Conservation (phyloP, 2,888 invertebrate genomes). For the Molanna angustata region DNA sequence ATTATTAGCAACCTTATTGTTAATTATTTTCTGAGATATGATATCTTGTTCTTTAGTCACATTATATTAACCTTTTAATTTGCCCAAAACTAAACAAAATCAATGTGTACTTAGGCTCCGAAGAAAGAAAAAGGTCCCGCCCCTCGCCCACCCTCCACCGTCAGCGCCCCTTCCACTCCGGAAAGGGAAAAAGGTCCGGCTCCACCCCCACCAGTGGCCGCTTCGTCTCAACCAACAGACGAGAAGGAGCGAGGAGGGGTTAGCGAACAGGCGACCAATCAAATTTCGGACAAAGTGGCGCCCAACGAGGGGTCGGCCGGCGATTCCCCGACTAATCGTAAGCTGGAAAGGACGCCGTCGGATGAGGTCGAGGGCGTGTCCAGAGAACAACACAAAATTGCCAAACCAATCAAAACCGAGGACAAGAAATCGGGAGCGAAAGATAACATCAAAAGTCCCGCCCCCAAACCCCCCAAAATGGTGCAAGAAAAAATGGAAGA, state of each 20-base stretch:
- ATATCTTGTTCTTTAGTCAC: too few species aligned
- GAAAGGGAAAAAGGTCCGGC: constrained; percentile 33
- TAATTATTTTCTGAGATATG: too few species aligned
- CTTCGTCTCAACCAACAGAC: constrained; percentile 26
- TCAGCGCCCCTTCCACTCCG: constrained; percentile 41
- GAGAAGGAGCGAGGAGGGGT: too few species aligned
- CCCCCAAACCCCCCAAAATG: constrained; percentile 26
- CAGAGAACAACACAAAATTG: constrained; percentile 35
- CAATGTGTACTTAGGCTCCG: constrained; percentile 65
- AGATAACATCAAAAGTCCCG: constrained; percentile 26
- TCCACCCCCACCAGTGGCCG: constrained; percentile 36
- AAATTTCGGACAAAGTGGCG: too few species aligned
- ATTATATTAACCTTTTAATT: too few species aligned
- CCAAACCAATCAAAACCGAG: constrained; percentile 36
- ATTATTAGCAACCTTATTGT: too few species aligned
- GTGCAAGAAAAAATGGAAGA: too few species aligned
- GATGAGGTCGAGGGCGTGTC: neutral
- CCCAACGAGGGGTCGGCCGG: neutral
- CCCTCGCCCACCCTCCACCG: constrained; percentile 60
- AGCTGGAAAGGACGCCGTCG: neutral
- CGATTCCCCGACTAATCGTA: neutral
- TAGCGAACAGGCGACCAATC: neutral
- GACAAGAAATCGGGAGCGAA: constrained; percentile 26
- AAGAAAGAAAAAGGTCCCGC: constrained; percentile 84
- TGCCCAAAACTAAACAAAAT: too few species aligned